Conservation (phyloP, 2,113 vertebrate species). For the Tenrec ecaudatus region DNA sequence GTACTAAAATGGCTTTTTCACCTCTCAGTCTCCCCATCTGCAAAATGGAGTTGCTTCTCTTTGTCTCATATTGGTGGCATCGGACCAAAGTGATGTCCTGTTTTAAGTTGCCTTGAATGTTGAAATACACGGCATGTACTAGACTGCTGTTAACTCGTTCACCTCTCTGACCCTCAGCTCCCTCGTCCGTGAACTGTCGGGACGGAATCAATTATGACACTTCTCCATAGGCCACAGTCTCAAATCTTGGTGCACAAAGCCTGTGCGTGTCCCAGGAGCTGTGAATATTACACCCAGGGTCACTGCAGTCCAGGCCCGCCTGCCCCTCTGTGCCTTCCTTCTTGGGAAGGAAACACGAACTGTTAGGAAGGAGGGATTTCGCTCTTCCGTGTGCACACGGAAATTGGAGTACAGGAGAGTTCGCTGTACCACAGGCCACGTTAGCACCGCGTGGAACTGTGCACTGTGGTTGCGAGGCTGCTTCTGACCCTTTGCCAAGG, state of each 20-base stretch:
- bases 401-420: background rate
- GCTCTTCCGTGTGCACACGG: fast-evolving
- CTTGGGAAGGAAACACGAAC: background rate
- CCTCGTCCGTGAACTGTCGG: background rate
- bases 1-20: background rate
- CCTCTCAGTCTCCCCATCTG: background rate
- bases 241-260: background rate
- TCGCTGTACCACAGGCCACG: background rate
- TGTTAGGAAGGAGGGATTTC: background rate
- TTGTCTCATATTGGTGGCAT: background rate
- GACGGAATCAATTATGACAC: background rate
- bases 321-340: background rate
- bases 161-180: background rate
- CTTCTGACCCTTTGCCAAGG: background rate
- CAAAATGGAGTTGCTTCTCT: background rate
- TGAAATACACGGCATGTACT: background rate
- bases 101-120: background rate
- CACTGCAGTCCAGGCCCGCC: background rate
- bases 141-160: background rate
- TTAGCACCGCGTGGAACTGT: background rate
- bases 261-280: background rate
- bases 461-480: background rate
- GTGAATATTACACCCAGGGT: fast-evolving
- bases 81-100: background rate
- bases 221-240: background rate